phyloP scores from a whole-genome alignment of 2,888 invertebrate species.

The Cataglyphis rosenhaueri region DNA sequence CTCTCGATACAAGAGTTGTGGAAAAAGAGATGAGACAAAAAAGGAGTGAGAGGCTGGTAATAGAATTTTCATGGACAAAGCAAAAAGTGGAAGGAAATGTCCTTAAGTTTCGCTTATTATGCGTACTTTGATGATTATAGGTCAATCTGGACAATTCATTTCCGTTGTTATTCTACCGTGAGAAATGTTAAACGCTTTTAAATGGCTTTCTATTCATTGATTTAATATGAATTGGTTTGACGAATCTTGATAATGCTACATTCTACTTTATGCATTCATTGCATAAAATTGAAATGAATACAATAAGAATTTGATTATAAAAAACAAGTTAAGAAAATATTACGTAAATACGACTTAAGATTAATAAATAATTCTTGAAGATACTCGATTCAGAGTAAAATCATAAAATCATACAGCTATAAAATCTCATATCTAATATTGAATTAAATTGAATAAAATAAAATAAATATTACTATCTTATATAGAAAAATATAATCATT shows the following conservation, averaged over 20 bases:
- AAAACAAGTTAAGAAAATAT: background rate
- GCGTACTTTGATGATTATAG: constrained; percentile 19
- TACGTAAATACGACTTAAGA: background rate
- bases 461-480: background rate
- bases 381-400: background rate
- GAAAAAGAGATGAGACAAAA: constrained; percentile 15
- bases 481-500: background rate
- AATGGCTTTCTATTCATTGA: constrained; percentile 19
- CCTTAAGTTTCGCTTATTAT: constrained; percentile 32
- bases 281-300: background rate
- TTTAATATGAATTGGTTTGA: background rate
- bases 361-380: background rate
- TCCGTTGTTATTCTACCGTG: constrained; percentile 20
- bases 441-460: constrained; percentile 1
- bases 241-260: background rate
- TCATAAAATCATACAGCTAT: background rate
- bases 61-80: constrained; percentile 61
- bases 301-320: background rate
- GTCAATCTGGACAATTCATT: constrained; percentile 45
- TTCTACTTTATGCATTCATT: background rate
- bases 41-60: background rate
- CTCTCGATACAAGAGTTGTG: constrained; percentile 35
- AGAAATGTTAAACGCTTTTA: constrained; percentile 23
- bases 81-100: constrained; percentile 16
- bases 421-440: background rate